Base-by-base conservation (phyloP, 2,888 invertebrate genomes). In the Drepanosiphum platanoidis region DNA sequence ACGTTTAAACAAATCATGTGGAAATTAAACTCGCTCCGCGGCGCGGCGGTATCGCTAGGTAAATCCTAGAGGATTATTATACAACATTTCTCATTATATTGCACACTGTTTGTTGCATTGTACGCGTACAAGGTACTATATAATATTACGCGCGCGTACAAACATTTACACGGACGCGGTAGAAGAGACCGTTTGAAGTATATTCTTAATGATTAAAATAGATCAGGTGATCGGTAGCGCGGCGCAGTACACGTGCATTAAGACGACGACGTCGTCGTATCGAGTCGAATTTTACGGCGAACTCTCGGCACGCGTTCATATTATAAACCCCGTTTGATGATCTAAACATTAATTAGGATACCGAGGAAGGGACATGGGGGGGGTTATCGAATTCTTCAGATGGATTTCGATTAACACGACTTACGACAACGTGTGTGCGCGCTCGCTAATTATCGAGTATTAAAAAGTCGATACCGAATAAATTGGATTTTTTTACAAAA, bases 21-120 rank as follows among this genome's bases (percentile, higher is more conserved):
- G 58, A 77, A 58, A 77, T 36, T 61, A 8, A 61, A 61, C 58
- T 27, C 18, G 58, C 39, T 36, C 18, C n/a, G 11, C n/a, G n/a
- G n/a, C n/a, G n/a, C n/a, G n/a, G n/a, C n/a, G n/a, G n/a, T 70
- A 27, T 36, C 36, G 1, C 3, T 70, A 36, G 34, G 58, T 11
- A 75, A 75, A 58, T 75, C 36, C 61, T 36, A 39, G 15, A 77
- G 39, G 77, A 77, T 77, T 77, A 61, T 36, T 61, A n/a, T n/a
- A n/a, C n/a, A 74, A 46, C 46, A 46, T 46, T 74, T 74, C 72
- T 74, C 46, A 46, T 74, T 32, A 42, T n/a, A 74, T 74, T 32
- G 30, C 18, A 74, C 18, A 46, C 18, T 52, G 46, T 46, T 74
- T 46, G 32, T 30, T 30, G 32, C 11, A 32, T 30, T 22, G 18